phyloP scores from a whole-genome alignment of 1,140 invertebrate species.

The Bombus haemorrhoidalis region DNA sequence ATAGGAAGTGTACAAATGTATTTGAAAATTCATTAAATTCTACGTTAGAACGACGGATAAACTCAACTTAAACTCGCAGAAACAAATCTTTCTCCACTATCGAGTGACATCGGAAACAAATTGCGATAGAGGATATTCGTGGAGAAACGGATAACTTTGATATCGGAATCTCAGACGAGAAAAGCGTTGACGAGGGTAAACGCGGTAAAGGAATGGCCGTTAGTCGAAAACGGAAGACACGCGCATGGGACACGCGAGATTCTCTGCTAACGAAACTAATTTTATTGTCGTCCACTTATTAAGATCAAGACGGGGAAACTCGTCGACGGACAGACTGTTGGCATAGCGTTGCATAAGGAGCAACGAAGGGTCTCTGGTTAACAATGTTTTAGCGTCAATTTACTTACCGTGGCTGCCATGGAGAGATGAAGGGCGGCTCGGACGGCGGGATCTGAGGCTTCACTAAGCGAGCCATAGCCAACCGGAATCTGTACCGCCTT shows the following conservation, averaged over 20 bases:
- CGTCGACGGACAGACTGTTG: slow-evolving; percentile 13
- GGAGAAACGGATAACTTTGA: neutral
- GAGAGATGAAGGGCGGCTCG: slow-evolving; percentile 69
- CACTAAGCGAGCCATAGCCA: slow-evolving; percentile 75
- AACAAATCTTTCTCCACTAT: neutral
- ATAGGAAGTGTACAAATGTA: too few species aligned
- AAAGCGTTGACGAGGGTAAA: slow-evolving; percentile 44
- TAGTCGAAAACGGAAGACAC: slow-evolving; percentile 1
- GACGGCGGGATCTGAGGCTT: slow-evolving; percentile 64
- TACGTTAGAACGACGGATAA: too few species aligned
- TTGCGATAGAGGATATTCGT: neutral
- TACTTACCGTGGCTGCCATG: slow-evolving; percentile 78
- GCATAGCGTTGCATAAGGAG: slow-evolving; percentile 37
- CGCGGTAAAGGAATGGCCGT: slow-evolving; percentile 15
- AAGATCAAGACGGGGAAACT: slow-evolving; percentile 28
- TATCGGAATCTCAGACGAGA: neutral
- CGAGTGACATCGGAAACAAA: neutral
- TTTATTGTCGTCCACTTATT: slow-evolving; percentile 43
- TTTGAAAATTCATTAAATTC: too few species aligned
- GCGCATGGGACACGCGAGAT: neutral
- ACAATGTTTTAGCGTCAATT: slow-evolving; percentile 52
- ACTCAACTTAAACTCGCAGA: neutral
- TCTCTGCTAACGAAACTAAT: slow-evolving; percentile 48
- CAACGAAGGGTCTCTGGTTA: slow-evolving; percentile 39
- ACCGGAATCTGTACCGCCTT: slow-evolving; percentile 63